phyloP scores from a whole-genome alignment of 2,888 invertebrate species.

The Agrotis puta region DNA sequence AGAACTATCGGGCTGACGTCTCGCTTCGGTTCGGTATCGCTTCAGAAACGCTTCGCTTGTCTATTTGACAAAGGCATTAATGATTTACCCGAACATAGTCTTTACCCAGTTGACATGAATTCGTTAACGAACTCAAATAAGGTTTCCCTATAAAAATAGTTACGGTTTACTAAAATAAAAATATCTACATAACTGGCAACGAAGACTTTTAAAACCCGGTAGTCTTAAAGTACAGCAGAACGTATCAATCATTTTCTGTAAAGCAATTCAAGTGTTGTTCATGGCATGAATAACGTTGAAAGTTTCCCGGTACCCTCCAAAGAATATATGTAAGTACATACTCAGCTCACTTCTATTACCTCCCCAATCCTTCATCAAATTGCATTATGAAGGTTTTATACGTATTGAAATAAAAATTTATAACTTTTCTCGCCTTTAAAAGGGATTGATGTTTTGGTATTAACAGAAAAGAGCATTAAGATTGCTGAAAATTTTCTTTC shows the following conservation, averaged over 20 bases:
- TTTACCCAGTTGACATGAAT: neutral
- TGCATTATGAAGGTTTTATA: constrained; percentile 29
- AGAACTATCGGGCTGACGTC: too few relatives aligned
- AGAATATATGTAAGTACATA: neutral
- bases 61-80: too few relatives aligned
- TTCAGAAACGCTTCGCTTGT: too few relatives aligned
- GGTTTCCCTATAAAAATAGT: neutral
- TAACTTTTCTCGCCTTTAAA: neutral
- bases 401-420: constrained; percentile 13
- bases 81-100: too few relatives aligned
- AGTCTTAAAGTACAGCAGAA: constrained; percentile 25
- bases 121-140: neutral
- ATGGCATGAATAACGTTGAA: constrained; percentile 36
- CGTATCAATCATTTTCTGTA: constrained; percentile 51
- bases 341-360: constrained; percentile 17
- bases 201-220: constrained; percentile 20
- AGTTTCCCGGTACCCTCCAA: constrained; percentile 30
- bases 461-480: neutral
- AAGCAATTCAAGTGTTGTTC: constrained; percentile 48
- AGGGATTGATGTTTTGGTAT: neutral
- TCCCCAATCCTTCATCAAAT: constrained; percentile 40
- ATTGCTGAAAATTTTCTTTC: neutral
- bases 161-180: constrained; percentile 9
- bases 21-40: too few relatives aligned
- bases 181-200: constrained; percentile 4